phyloP scores from a whole-genome alignment of 2,113 vertebrate genomes.

The Asarcornis scutulata region DNA sequence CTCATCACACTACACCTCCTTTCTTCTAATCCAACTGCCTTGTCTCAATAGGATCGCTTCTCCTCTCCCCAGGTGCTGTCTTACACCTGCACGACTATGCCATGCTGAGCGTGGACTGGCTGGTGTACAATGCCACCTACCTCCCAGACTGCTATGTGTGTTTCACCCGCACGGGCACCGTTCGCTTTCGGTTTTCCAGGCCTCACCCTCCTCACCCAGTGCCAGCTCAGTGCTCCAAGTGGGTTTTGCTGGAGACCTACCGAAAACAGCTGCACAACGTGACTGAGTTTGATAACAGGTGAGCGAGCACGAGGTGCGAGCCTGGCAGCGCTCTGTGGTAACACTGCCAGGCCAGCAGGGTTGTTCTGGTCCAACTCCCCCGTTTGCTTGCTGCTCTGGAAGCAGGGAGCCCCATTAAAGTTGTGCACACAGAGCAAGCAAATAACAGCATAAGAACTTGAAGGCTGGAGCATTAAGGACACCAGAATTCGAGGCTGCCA shows the following conservation, averaged over 20 bases:
- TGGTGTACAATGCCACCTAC: slow-evolving; percentile 89
- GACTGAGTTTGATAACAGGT: slow-evolving; percentile 86
- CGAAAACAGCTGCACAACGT: slow-evolving; percentile 68
- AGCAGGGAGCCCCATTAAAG: accelerated
- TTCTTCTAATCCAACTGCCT: background rate
- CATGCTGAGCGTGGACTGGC: slow-evolving; percentile 82
- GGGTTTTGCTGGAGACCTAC: slow-evolving; percentile 82
- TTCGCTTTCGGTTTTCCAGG: slow-evolving; percentile 83
- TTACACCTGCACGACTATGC: slow-evolving; percentile 88
- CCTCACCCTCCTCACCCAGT: slow-evolving; percentile 36
- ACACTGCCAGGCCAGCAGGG: accelerated
- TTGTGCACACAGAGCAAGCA: accelerated
- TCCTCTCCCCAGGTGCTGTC: slow-evolving; percentile 80
- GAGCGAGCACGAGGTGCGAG: background rate
- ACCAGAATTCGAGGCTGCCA: background rate
- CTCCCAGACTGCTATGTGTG: slow-evolving; percentile 88
- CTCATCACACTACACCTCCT: background rate
- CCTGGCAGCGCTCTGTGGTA: accelerated
- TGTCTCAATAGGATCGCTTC: background rate
- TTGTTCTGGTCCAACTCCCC: background rate
- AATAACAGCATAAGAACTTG: accelerated
- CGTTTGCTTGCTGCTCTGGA: background rate
- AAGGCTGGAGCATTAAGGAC: background rate
- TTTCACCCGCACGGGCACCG: slow-evolving; percentile 49
- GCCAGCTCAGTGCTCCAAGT: slow-evolving; percentile 73